Evolutionary conservation across 1,140 invertebrate species (phyloP), one percentile per base, ranked within the genome.

Genomic region (Magallana angulata): DNA sequence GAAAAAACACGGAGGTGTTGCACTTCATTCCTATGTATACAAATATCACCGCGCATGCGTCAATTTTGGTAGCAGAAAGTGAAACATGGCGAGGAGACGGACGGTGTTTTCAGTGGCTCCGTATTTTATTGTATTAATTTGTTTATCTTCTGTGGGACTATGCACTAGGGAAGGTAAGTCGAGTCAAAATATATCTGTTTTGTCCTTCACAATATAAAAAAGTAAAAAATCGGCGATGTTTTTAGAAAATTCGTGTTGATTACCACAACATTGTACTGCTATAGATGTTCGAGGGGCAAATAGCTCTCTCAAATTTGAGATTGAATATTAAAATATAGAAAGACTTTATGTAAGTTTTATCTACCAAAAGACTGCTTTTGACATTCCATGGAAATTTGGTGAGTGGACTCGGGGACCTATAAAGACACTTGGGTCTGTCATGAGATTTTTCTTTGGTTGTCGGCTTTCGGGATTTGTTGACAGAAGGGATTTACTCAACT

Each of bases 401-500:
- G 36, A 48, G 36, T 48, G 36, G 36, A 48, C 36, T 24, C 24
- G 24, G 24, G 24, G 24, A 24, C 24, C 24, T 48, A 48, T 48
- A 48, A 5, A 48, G 36, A 48, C 36, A 48, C 36, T 48, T 48
- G 36, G 68, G 24, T 76, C 18, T 76, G 68, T 30, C 68, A 76
- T 76, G 24, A 12, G 18, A 30, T 30, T 30, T 76, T 11, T 76
- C 11, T 76, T 76, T 76, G 18, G 68, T 76, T 76, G 68, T 76
- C 68, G 68, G 68, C 68, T 76, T 76, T 76, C 68, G 68, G 68
- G 68, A 76, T 76, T 76, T 76, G 68, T 76, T 76, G 68, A 76
- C 68, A 76, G 68, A 76, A 76, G 68, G 68, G 68, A 76, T 76
- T 76, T 76, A 76, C 68, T 76, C 68, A 76, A 76, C 24, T 76